Conservation (phyloP, 2,797 vertebrate genomes). For the Smutsia temminckii region DNA sequence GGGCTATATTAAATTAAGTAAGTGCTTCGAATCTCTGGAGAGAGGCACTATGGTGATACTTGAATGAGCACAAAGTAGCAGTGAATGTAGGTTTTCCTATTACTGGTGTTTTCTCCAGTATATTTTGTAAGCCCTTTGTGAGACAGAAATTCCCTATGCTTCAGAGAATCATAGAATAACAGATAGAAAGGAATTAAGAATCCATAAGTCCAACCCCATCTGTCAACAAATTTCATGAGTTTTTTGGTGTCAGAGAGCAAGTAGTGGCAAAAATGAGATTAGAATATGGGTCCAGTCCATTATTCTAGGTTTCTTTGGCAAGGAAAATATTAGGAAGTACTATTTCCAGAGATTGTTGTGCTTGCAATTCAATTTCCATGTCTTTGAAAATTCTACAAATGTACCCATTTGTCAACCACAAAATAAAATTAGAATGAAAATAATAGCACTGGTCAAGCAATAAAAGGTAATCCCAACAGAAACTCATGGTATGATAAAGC, state of each 20-base stretch:
- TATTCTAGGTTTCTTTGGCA: background rate
- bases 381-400: background rate
- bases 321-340: background rate
- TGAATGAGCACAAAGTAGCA: slow-evolving; percentile 53
- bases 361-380: background rate
- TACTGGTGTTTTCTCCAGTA: background rate
- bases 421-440: background rate
- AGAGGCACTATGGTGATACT: background rate
- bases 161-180: background rate
- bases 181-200: background rate
- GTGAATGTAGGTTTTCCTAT: slow-evolving; percentile 2
- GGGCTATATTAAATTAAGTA: slow-evolving; percentile 67
- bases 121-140: background rate
- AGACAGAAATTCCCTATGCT: background rate
- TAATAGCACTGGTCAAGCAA: background rate
- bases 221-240: background rate
- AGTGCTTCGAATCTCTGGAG: slow-evolving; percentile 38
- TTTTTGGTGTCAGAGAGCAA: background rate
- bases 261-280: background rate
- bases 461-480: background rate
- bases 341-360: background rate
- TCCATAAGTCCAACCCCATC: background rate
- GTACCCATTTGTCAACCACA: background rate
- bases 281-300: background rate
- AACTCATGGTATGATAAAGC: background rate